These are phyloP conservation scores for Geotrypetes seraphini DNA, from an alignment of 2,797 vertebrate species.

Conservation along the genomic window DNA sequence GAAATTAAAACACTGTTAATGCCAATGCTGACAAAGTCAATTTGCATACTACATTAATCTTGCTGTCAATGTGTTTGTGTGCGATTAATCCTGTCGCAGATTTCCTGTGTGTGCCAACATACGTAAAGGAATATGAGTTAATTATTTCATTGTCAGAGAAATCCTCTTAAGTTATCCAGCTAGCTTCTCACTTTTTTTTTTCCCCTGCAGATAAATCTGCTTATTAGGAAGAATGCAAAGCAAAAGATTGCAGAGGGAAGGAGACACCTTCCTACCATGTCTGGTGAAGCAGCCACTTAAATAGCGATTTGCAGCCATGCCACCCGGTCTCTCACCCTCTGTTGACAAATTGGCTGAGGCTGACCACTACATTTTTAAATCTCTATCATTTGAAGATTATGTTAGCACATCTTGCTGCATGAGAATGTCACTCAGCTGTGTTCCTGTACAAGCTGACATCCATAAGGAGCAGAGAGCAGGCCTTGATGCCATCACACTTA, in stretches of 20 bases:
- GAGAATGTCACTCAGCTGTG: too few species aligned
- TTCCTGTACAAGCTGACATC: too few species aligned
- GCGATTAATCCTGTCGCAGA: conserved; percentile 42
- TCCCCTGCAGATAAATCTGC: background rate
- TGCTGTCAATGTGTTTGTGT: conserved; percentile 43
- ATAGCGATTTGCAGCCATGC: rapidly evolving
- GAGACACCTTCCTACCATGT: rapidly evolving
- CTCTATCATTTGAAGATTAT: too few species aligned
- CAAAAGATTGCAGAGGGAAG: background rate
- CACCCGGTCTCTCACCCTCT: rapidly evolving
- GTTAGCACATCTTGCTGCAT: too few species aligned
- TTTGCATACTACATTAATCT: conserved; percentile 66
- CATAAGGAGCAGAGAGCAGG: too few species aligned
- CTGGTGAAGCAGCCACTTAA: rapidly evolving
- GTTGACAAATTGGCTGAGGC: too few species aligned
- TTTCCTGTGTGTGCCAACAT: too few species aligned
- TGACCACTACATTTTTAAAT: too few species aligned
- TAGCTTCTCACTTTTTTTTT: conserved; percentile 11
- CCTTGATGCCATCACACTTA: too few species aligned
- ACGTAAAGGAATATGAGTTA: too few species aligned
- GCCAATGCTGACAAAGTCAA: conserved; percentile 49
- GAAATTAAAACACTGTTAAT: too few species aligned
- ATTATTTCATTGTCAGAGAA: conserved; percentile 40
- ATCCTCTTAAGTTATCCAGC: conserved; percentile 6
- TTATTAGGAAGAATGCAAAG: background rate